Conservation (phyloP, 2,113 vertebrate genomes). For the Tonatia bakeri region DNA sequence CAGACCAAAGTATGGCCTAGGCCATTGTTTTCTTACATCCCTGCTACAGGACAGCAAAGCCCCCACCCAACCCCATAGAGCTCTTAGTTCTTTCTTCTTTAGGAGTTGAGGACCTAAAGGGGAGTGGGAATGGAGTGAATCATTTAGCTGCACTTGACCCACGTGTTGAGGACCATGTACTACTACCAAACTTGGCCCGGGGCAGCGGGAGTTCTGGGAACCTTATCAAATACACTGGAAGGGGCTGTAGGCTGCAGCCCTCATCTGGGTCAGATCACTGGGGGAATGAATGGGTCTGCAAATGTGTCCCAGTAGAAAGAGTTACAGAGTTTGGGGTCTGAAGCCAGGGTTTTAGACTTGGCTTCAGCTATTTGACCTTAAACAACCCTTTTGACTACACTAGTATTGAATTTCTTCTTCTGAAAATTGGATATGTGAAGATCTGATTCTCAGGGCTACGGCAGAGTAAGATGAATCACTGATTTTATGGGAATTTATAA, state of each 20-base stretch:
- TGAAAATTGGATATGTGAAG: constrained; percentile 16
- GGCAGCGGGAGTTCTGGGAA: constrained; percentile 30
- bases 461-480: constrained; percentile 29
- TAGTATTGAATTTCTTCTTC: neutral
- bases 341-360: constrained; percentile 47
- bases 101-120: neutral
- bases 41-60: neutral
- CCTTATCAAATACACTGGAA: neutral
- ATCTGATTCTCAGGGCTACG: neutral
- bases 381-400: constrained; percentile 5
- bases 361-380: constrained; percentile 44
- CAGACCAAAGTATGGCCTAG: neutral
- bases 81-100: neutral
- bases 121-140: neutral
- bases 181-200: constrained; percentile 1
- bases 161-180: neutral
- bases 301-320: neutral
- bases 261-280: constrained; percentile 40
- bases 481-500: constrained; percentile 56
- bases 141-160: neutral
- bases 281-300: neutral
- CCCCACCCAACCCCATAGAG: neutral
- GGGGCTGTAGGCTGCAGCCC: neutral
- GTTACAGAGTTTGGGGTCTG: neutral
- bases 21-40: neutral